Evolutionary conservation across 2,113 vertebrate species (phyloP).

Genomic region (Murina feae): DNA sequence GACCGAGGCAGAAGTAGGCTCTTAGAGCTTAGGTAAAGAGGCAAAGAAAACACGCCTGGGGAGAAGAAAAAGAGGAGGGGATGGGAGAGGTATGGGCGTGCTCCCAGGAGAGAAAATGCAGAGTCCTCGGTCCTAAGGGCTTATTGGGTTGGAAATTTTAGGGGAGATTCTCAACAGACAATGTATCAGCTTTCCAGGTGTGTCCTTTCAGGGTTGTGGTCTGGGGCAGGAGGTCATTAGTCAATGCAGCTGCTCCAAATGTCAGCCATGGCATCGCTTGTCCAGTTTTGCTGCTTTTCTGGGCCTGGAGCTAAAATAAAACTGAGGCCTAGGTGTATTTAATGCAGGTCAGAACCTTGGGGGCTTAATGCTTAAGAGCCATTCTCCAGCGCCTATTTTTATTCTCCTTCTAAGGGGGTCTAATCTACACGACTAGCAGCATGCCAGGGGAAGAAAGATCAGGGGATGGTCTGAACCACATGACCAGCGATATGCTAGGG

Average conservation of each 20-base stretch:
- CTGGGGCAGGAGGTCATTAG: neutral
- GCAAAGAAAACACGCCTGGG: too few species aligned
- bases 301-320: too few species aligned
- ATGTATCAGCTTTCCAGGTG: neutral
- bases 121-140: neutral
- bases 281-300: too few species aligned
- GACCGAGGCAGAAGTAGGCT: too few species aligned
- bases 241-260: neutral
- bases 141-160: neutral
- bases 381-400: neutral
- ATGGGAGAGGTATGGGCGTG: too few species aligned
- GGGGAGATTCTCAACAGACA: neutral
- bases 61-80: too few species aligned
- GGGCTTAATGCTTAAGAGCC: neutral
- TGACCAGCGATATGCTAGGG: neutral
- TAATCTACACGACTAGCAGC: neutral
- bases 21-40: too few species aligned
- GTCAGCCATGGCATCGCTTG: too few species aligned
- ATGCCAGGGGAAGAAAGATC: neutral
- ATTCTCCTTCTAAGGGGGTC: neutral
- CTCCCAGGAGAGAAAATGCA: too few species aligned
- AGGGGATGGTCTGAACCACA: neutral
- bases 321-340: too few species aligned
- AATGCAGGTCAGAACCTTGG: neutral
- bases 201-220: neutral